Base-by-base conservation (phyloP, 1,140 invertebrate species). In the Plodia interpunctella region DNA sequence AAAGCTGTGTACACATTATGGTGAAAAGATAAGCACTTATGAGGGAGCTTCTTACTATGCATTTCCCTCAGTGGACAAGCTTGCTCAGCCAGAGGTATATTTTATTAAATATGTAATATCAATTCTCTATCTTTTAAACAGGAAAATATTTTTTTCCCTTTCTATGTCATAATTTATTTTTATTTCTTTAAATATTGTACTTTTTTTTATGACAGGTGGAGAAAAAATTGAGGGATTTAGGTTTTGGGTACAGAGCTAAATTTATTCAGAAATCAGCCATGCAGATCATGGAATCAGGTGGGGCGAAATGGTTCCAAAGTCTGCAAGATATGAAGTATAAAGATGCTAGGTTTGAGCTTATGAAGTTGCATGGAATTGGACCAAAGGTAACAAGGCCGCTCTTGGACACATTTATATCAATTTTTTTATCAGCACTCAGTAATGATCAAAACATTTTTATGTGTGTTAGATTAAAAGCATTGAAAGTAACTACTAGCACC, bases 181-280 rank as follows among this genome's bases (percentile, higher is more conserved):
- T 25, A 2, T 3, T 25, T 25, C 6, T 25, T 25, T 25, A 2
- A 25, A 25, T 25, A 25, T 25, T 25, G 6, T 2, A 25, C 21
- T 25, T 25, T 25, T 25, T 25, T 25, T 25, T 32, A 32, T 53
- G 50, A 15, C 49, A 92, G 70, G 93, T 97, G 0, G 95, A 98
- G 90, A 65, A 83, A 5, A 91, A 93, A 66, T 83, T 99, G 55
- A 87, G 95, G 55, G 85, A 93, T 55, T 92, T 98, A 63, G 95
- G 96, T 55, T 99, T 99, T 92, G 98, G 98, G 0, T 99, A 99
- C 88, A 91, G 98, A 68, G 96, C 98, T 0, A 95, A 94, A 68
- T 98, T 95, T 71, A 97, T 98, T 64, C 91, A 92, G 15, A 92
- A 94, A 66, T 92, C 95, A 11, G 94, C 96, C 18, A 83, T 92